Evolutionary conservation across 2,797 vertebrate species (phyloP), one percentile per base, ranked within the genome.

Genomic region (Notolepis coatsorum): DNA sequence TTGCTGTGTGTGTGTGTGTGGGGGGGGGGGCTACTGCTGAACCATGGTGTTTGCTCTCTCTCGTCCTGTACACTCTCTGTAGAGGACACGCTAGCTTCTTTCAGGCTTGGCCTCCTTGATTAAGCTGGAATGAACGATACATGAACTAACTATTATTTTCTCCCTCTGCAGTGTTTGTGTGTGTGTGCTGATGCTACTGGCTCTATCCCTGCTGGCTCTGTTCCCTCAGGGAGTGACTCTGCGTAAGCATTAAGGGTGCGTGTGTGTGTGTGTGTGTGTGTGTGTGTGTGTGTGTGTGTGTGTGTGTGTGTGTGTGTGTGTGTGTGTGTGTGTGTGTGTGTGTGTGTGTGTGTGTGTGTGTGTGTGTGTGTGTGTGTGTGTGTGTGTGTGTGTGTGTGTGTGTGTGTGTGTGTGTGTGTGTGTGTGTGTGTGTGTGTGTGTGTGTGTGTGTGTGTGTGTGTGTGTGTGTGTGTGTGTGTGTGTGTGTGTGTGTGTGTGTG

Each of bases 151-250:
- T n/a, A n/a, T n/a, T n/a, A 46, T 31, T 48, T 9, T 57, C 39
- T 79, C 37, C 49, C n/a, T 55, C 77, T 65, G 75, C 78, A 72
- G 63, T 80, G 68, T 68, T 59, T 33, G 31, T 13, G 52, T 73
- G 62, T 74, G 42, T 38, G 41, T 49, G 25, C 41, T 59, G 57
- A 25, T 20, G 35, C 2, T 30, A 42, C 39, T 39, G 28, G 27
- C 63, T 79, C 59, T 75, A 50, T 51, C 77, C 47, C 65, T 73
- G 50, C 79, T 91, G 51, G 80, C 88, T 83, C 85, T 82, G 75
- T 79, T 84, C 77, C 27, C 71, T 82, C 68, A 78, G 83, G 75
- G 80, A 71, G 75, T 79, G 83, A 86, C 76, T 84, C 58, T 87
- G 85, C 80, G 61, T 42, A 84, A 88, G 83, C 74, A 80, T 57